Percentiles rank a stretch among this genome's conserved stretches.
These are phyloP conservation scores for Halotydeus destructor DNA, from an alignment of 1,140 invertebrate species.

Conservation along the genomic window DNA sequence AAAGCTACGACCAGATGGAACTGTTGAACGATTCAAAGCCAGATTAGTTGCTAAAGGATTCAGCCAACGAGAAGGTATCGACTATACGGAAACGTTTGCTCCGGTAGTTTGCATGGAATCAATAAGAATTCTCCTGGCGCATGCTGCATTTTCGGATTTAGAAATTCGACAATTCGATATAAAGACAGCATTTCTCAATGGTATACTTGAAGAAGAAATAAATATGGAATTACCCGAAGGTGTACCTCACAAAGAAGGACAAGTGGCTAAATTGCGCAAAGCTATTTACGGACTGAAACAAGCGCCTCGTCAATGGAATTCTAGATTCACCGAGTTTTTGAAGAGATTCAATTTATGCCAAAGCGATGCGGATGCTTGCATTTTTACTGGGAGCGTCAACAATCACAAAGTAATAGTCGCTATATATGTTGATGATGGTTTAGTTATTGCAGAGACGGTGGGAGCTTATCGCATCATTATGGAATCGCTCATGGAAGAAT, in stretches of 20 bases:
- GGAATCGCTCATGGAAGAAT: constrained; percentile 4
- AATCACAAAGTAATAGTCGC: constrained; percentile 18
- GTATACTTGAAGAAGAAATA: constrained; percentile 22
- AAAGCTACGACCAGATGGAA: too few species aligned
- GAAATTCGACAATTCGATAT: constrained; percentile 21
- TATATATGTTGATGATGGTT: constrained; percentile 30
- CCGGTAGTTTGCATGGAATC: constrained; percentile 20
- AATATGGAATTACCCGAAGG: constrained; percentile 23
- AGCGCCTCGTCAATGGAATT: constrained; percentile 24
- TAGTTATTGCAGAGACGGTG: constrained; percentile 19
- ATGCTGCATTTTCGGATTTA: constrained; percentile 17
- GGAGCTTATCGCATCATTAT: neutral
- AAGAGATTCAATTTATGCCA: neutral
- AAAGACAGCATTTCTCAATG: constrained; percentile 25
- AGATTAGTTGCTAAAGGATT: constrained; percentile 25
- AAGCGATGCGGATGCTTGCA: neutral
- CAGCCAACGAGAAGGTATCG: constrained; percentile 18
- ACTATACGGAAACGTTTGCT: constrained; percentile 22
- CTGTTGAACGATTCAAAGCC: constrained; percentile 23
- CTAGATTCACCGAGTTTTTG: neutral
- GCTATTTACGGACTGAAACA: constrained; percentile 27
- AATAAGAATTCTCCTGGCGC: constrained; percentile 19
- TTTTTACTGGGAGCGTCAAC: neutral
- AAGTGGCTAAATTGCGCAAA: constrained; percentile 20
- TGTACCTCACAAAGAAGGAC: constrained; percentile 15